Conservation (phyloP, 2,113 vertebrate genomes). For the Silurus asotus region DNA sequence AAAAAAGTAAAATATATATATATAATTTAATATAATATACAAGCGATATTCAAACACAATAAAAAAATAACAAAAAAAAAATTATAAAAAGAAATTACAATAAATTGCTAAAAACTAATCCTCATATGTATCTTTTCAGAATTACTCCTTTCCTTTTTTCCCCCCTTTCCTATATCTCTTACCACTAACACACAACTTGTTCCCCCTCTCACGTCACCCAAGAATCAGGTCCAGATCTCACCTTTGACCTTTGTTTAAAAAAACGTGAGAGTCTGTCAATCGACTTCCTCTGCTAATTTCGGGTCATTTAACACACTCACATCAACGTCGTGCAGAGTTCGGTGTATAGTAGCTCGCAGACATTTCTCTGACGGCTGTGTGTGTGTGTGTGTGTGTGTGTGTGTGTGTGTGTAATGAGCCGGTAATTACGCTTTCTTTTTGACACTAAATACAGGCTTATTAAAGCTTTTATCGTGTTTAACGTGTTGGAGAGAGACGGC, state of each 20-base stretch:
- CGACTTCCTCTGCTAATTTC: constrained; percentile 40
- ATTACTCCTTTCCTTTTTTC: not conserved
- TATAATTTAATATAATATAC: no score
- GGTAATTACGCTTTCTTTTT: constrained; percentile 23
- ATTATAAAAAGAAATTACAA: not conserved
- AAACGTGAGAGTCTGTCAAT: constrained; percentile 27
- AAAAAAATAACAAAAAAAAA: not conserved
- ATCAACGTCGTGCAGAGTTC: not conserved
- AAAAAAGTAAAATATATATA: not conserved
- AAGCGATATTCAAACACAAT: no score
- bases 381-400: not conserved
- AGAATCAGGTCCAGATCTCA: constrained; percentile 32
- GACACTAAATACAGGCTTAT: constrained; percentile 28
- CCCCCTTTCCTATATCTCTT: not conserved
- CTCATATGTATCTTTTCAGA: not conserved
- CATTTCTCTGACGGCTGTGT: not conserved
- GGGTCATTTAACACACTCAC: constrained; percentile 25
- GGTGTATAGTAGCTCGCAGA: not conserved
- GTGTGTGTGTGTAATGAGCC: not conserved
- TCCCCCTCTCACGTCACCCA: not conserved
- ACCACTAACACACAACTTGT: constrained; percentile 4
- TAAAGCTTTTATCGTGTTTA: constrained; percentile 25
- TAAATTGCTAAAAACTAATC: not conserved
- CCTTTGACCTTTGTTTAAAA: constrained; percentile 26
- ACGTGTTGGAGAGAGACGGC: constrained; percentile 4